Evolutionary conservation across 1,140 invertebrate genomes (phyloP), one percentile per base, ranked within the genome.

Genomic region (Hyphantria cunea): DNA sequence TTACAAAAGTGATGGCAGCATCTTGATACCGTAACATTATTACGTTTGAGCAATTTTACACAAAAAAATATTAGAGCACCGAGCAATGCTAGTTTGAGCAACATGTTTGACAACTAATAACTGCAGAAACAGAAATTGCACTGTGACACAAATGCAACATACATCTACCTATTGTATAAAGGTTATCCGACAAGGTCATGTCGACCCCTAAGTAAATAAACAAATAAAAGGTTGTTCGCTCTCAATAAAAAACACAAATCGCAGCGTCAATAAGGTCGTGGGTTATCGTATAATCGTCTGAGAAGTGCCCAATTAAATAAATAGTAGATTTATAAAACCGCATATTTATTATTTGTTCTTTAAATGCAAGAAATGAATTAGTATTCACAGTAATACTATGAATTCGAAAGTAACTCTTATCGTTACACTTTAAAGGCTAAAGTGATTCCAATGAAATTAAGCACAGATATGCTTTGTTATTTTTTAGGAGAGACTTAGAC

Each of bases 1-100:
- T 81, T 65, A 68, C 76, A 86, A 66, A 83, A 78, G 51, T 31
- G 25, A n/a, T 48, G 17, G n/a, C 68, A 75, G 65, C 78, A 83
- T 56, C 64, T 74, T 37, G 17, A 49, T 39, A 17, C 5, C 17
- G 42, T 5, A 14, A 13, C 33, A 12, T 49, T 39, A 31, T 75
- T 70, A 14, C 68, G 74, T 15, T 79, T 83, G 13, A 89, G 59
- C 49, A 89, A 60, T 67, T 90, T 89, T 12, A 86, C 75, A 74
- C 83, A 84, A 55, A 88, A 70, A 62, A 85, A 88, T 71, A 89
- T 69, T 10, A 90, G 55, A 37, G 71, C 80, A 62, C 86, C 84
- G 17, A 90, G 61, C 3, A 90, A 49, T 1, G 79, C 83, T 17
- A 90, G 54, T 64, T 90, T 90, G 0, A 90, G 70, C 48, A 90